Conservation (phyloP, 1,140 invertebrate genomes). For the Phymastichus coffea region DNA sequence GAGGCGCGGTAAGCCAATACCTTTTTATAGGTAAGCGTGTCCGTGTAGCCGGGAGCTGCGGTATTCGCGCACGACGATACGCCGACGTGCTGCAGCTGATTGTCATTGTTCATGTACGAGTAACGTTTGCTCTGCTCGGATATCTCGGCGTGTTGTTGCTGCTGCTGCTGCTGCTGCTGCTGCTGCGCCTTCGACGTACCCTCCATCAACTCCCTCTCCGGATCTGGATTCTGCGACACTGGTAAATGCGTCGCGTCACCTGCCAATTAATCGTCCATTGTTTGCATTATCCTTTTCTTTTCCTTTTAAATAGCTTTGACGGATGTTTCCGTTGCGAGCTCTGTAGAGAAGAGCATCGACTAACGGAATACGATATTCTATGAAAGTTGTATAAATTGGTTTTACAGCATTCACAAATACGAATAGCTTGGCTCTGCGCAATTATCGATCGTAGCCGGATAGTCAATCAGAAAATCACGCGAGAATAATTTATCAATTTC, state of each 20-base stretch:
- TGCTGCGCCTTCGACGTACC: slow-evolving; percentile 43
- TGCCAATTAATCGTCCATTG: slow-evolving; percentile 33
- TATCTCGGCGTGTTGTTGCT: slow-evolving; percentile 45
- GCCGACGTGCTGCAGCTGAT: slow-evolving; percentile 49
- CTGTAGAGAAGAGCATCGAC: too few species aligned
- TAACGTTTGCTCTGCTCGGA: slow-evolving; percentile 51
- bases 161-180: not conserved
- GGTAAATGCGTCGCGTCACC: slow-evolving; percentile 50
- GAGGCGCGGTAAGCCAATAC: too few species aligned
- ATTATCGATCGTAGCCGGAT: too few species aligned
- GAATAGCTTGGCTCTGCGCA: too few species aligned
- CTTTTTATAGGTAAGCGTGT: slow-evolving; percentile 56
- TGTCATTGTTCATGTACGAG: slow-evolving; percentile 51
- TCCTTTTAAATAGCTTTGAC: too few species aligned
- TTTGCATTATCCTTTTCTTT: too few species aligned
- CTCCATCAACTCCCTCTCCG: slow-evolving; percentile 53
- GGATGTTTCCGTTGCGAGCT: too few species aligned
- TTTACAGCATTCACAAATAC: too few species aligned
- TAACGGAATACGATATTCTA: too few species aligned
- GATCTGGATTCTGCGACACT: slow-evolving; percentile 49
- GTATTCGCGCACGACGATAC: slow-evolving; percentile 55
- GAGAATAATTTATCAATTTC: too few species aligned
- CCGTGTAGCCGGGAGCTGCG: slow-evolving; percentile 46
- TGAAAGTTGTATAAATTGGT: too few species aligned
- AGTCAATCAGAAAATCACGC: too few species aligned